These are phyloP conservation scores for Neomonachus schauinslandi DNA, from an alignment of 2,113 vertebrate genomes.

Conservation along the genomic window DNA sequence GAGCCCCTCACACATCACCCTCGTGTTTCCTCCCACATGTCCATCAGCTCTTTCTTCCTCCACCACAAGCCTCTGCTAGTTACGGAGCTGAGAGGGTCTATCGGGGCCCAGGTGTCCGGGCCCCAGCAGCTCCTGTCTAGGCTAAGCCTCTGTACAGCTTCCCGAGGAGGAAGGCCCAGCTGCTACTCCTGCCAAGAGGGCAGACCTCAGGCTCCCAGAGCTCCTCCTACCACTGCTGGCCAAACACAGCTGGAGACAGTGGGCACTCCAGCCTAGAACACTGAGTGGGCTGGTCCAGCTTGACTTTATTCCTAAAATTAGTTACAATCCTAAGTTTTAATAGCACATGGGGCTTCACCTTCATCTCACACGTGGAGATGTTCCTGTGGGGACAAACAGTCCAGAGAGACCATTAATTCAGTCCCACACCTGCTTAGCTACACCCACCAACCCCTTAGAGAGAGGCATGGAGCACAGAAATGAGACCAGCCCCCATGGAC, in stretches of 20 bases:
- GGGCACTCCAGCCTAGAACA: rapidly evolving
- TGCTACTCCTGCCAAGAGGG: neutral
- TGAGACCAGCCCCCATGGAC: rapidly evolving
- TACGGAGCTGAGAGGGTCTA: neutral
- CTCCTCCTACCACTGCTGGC: no score
- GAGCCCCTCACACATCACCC: neutral
- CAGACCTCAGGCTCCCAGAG: neutral
- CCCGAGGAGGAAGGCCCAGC: no score
- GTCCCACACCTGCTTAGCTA: neutral
- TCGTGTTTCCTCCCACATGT: rapidly evolving
- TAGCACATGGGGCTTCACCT: neutral
- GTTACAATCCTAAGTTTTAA: neutral
- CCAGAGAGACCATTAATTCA: rapidly evolving
- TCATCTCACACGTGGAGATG: rapidly evolving
- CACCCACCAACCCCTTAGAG: rapidly evolving
- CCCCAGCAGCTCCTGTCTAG: rapidly evolving
- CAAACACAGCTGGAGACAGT: rapidly evolving
- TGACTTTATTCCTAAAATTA: no score
- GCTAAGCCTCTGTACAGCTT: neutral
- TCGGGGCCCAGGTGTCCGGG: rapidly evolving
- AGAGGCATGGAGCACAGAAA: neutral
- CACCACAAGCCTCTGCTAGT: neutral
- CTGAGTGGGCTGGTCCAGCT: no score
- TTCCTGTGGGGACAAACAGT: neutral
- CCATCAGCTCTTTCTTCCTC: neutral